Percentiles rank a stretch among this genome's conserved stretches.
These are phyloP conservation scores for Ariopsis seemanni DNA, from an alignment of 2,113 vertebrate genomes.

Conservation along the genomic window DNA sequence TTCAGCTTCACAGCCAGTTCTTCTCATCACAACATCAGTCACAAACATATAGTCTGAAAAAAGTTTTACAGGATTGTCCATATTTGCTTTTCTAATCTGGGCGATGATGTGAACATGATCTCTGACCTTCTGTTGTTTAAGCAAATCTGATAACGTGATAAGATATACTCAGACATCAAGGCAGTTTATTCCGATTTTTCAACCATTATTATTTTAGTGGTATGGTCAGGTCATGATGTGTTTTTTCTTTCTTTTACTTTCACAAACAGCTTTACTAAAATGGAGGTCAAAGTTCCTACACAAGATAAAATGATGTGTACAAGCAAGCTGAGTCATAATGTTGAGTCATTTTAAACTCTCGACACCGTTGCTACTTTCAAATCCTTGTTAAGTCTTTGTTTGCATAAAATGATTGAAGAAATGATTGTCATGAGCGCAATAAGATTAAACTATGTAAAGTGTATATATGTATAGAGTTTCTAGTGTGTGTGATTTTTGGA, in stretches of 20 bases:
- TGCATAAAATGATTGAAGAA: neutral
- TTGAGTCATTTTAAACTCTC: neutral
- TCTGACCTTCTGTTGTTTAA: neutral
- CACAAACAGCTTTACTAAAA: neutral
- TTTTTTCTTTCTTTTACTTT: neutral
- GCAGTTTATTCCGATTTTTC: neutral
- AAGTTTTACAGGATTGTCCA: neutral
- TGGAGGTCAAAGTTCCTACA: neutral
- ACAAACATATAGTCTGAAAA: neutral
- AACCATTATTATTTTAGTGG: neutral
- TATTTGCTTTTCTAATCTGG: slow-evolving; percentile 36
- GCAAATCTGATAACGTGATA: slow-evolving; percentile 7
- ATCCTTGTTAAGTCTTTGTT: neutral
- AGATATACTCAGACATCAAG: neutral
- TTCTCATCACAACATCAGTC: neutral
- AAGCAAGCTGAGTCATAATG: neutral
- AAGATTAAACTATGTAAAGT: neutral
- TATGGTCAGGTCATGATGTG: neutral
- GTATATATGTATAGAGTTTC: neutral
- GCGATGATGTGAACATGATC: neutral
- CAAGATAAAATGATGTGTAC: neutral
- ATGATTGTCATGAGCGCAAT: neutral
- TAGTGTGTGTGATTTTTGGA: neutral
- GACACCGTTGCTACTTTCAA: neutral
- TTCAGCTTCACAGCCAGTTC: neutral